phyloP scores from a whole-genome alignment of 2,888 invertebrate genomes.

The Horisme vitalbata region DNA sequence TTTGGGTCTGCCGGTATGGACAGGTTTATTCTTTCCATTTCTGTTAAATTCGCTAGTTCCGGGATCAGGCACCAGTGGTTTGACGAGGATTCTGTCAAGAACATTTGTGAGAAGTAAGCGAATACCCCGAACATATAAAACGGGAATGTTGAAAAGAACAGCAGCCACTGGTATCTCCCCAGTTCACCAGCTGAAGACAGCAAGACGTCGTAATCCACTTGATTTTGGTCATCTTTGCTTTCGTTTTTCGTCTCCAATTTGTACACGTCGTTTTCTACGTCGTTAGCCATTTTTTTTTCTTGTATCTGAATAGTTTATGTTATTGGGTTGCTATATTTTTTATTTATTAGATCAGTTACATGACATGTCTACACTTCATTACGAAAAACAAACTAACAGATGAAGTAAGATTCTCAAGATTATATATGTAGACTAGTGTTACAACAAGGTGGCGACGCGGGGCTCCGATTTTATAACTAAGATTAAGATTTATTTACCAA shows the following conservation, averaged over 20 bases:
- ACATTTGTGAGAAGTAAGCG: conserved; percentile 43
- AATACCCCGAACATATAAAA: conserved; percentile 45
- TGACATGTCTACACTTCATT: conserved; percentile 8
- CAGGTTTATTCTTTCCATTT: conserved; percentile 36
- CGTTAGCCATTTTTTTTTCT: conserved; percentile 29
- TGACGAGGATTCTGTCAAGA: conserved; percentile 43
- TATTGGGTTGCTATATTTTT: neutral
- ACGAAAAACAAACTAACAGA: conserved; percentile 11
- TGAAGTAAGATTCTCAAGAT: neutral
- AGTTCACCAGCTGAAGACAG: conserved; percentile 46
- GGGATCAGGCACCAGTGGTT: conserved; percentile 51
- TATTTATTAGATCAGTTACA: conserved; percentile 9
- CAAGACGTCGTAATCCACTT: conserved; percentile 43
- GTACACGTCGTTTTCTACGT: conserved; percentile 12
- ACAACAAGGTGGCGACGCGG: conserved; percentile 1
- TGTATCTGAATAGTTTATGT: too few species aligned
- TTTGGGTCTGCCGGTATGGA: conserved; percentile 41
- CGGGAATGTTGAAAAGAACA: conserved; percentile 43
- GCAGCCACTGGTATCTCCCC: conserved; percentile 41
- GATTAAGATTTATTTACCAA: conserved; percentile 21
- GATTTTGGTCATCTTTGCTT: conserved; percentile 22
- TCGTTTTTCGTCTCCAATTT: conserved; percentile 18
- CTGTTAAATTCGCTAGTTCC: conserved; percentile 42
- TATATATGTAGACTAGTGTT: conserved; percentile 13
- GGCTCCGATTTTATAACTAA: conserved; percentile 16